Evolutionary conservation across 2,888 invertebrate species (phyloP), one percentile per base, ranked within the genome.

Genomic region (Julus scandinavius): DNA sequence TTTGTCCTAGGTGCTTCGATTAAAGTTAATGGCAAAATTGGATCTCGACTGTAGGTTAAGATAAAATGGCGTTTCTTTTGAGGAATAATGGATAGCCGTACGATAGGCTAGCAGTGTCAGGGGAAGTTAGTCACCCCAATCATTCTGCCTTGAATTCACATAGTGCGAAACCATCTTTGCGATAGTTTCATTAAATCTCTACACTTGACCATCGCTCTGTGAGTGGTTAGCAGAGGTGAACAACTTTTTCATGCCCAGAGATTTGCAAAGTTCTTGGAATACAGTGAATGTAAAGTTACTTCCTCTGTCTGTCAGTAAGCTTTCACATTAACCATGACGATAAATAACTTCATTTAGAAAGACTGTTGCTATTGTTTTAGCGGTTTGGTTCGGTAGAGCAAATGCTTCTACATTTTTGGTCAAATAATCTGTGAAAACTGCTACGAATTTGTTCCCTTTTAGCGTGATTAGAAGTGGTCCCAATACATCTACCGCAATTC

Each of bases 201-300:
- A 54, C 9, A 58, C 58, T n/a, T 45, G 45, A 15, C 80, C 87
- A 87, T 87, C 80, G 7, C 41, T 80, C 15, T 87, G 87, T 17
- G 72, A 40, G 40, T 87, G 87, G n/a, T 87, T 72, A 5, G 87
- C 87, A 6, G 87, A 5, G 0, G 87, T 87, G 13, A 87, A 87
- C 1, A 72, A 6, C 15, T 87, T 80, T 29, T 40, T 87, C 5
- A 87, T 20, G 1, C 87, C 87, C 41, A 87, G 15, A 3, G 6
- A n/a, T 11, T 86, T 4, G 29, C 86, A 86, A 0, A 86, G 15
- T 13, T 72, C 63, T 9, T 72, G 20, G n/a, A 72, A 72, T 1
- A 72, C n/a, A 3, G 29, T 6, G 20, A 20, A 72, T 0, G 63
- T 72, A 29, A 72, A 72, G 5, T 72, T 72, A 11, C 20, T 85